Evolutionary conservation across 2,888 invertebrate species (phyloP), one percentile per base, ranked within the genome.

Genomic region (Oegoconia quadripuncta): DNA sequence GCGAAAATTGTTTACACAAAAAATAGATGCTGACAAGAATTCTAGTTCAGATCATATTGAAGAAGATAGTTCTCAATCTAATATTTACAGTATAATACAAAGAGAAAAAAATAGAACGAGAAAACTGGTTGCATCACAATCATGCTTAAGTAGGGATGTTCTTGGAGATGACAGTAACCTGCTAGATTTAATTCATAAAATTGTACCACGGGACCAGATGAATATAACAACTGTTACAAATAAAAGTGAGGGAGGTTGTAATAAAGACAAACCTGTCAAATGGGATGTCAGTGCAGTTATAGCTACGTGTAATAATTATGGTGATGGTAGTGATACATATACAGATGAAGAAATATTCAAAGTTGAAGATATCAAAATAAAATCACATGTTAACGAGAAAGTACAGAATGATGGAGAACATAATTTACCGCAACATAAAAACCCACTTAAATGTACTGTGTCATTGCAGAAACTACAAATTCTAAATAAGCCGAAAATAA

Each of bases 301-400:
- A 52, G 64, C 75, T 16, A 64, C 55, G 39, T 68, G 65, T 41
- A 66, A 74, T 27, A 59, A 64, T 9, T 11, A n/a, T 44, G 64
- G 68, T 29, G 56, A 74, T 52, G 55, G 51, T 7, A 83, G 83
- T 60, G 80, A 82, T 34, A 82, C 82, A 37, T 86, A 57, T 41
- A 82, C 86, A 32, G 86, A 86, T 68, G 84, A 86, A 48, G 83
- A 84, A 53, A 73, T 74, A 57, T 74, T 81, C 50, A 46, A 53
- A 42, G 38, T 34, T 12, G 42, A 52, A 44, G 37, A 43, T 26
- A 49, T 36, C 30, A 48, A 40, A 27, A 41, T 37, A 16, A 32
- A 34, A 23, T 9, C 14, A 14, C 15, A 36, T 20, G 7, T 20
- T 20, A 20, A 20, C 4, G 28, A 14, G 12, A 12, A 27, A 12